Conservation (phyloP, 2,888 invertebrate genomes). For the Lumbricus terrestris region DNA sequence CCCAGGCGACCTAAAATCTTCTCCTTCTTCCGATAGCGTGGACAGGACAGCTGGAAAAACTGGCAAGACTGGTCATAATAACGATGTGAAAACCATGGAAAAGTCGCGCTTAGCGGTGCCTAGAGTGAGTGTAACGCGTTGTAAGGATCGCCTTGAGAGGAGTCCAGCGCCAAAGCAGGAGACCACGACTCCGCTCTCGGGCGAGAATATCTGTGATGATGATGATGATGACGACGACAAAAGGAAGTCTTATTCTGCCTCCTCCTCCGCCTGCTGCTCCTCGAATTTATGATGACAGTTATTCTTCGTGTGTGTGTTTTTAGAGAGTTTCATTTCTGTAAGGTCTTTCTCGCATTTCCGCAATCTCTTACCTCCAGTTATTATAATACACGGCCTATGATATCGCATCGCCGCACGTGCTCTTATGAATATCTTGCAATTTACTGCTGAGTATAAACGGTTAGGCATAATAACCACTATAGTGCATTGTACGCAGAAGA, state of each 20-base stretch:
- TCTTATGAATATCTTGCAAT: not conserved
- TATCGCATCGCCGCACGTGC: not conserved
- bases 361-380: not conserved
- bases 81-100: not conserved
- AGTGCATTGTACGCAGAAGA: not conserved
- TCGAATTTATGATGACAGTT: not conserved
- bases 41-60: not conserved
- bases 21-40: not conserved
- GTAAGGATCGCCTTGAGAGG: not conserved
- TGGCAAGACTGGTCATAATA: not conserved
- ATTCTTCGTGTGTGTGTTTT: not conserved
- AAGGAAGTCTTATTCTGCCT: not conserved
- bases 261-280: not conserved
- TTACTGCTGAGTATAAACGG: not conserved
- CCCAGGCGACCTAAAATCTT: not conserved
- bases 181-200: not conserved
- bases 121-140: not conserved
- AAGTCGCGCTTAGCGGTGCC: not conserved
- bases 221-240: not conserved
- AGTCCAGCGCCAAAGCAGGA: not conserved
- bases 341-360: not conserved
- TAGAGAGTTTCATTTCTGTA: not conserved
- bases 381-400: not conserved
- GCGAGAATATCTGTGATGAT: not conserved
- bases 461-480: too few species aligned